phyloP scores from a whole-genome alignment of 2,888 invertebrate genomes.

The Operophtera brumata region DNA sequence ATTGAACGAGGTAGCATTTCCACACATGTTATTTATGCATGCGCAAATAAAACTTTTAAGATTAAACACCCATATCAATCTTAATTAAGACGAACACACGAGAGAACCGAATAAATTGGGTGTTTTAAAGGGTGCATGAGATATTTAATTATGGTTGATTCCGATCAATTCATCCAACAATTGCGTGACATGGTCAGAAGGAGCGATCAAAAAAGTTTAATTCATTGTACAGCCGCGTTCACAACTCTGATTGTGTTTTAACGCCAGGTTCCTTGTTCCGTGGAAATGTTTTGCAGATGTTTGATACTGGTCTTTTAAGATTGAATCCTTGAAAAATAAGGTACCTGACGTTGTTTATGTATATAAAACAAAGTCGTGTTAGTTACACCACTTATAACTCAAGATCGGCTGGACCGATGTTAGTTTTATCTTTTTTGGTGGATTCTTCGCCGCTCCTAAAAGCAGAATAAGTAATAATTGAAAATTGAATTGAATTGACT shows the following conservation, averaged over 20 bases:
- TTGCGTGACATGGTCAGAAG: slow-evolving; percentile 70
- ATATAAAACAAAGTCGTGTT: no score
- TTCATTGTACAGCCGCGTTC: slow-evolving; percentile 39
- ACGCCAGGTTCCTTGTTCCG: neutral
- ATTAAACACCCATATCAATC: slow-evolving; percentile 67
- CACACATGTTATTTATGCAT: slow-evolving; percentile 43
- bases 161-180: slow-evolving; percentile 61
- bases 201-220: slow-evolving; percentile 51
- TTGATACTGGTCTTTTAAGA: no score
- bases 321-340: no score
- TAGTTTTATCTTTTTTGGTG: no score
- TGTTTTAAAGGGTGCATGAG: slow-evolving; percentile 70
- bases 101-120: slow-evolving; percentile 71
- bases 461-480: no score
- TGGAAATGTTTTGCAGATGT: neutral
- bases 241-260: slow-evolving; percentile 26
- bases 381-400: no score
- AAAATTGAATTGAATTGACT: no score
- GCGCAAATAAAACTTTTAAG: slow-evolving; percentile 32
- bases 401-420: no score
- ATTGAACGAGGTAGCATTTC: slow-evolving; percentile 34
- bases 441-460: no score
- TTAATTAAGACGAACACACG: slow-evolving; percentile 68
- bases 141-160: slow-evolving; percentile 77
- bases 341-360: no score